Conservation (phyloP, 2,113 vertebrate genomes). For the Delphinus delphis region DNA sequence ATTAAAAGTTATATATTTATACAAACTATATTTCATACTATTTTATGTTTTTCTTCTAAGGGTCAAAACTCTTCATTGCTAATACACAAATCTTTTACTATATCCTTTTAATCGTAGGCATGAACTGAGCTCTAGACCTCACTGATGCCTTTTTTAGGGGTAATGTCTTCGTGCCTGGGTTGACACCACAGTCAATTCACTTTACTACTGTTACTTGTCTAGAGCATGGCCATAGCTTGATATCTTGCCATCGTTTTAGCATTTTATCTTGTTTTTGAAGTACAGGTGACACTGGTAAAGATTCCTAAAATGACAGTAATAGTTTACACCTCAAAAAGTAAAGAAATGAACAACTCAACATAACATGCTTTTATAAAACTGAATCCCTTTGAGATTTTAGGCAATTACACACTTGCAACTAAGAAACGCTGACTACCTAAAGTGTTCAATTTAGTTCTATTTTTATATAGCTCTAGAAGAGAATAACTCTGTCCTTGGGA, state of each 20-base stretch:
- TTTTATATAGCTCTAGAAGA: neutral
- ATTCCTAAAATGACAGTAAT: neutral
- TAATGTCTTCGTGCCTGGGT: neutral
- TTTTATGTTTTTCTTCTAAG: neutral
- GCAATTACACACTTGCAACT: neutral
- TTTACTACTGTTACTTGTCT: neutral
- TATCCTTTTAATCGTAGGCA: neutral
- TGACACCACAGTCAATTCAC: neutral
- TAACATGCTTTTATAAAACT: neutral
- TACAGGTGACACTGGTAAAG: neutral
- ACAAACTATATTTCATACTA: slow-evolving; percentile 10
- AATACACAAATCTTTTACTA: slow-evolving; percentile 50
- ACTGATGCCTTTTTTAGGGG: neutral
- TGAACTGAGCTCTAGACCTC: neutral
- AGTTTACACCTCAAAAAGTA: slow-evolving; percentile 14
- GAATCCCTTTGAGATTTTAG: neutral
- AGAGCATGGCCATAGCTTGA: slow-evolving; percentile 38
- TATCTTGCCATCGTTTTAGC: slow-evolving; percentile 71
- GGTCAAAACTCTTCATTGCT: slow-evolving; percentile 23
- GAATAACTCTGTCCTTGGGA: neutral
- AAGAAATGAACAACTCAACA: neutral
- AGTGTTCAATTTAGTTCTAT: neutral
- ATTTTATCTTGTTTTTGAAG: slow-evolving; percentile 49
- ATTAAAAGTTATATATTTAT: slow-evolving; percentile 17
- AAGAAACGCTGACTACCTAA: neutral